Conservation (phyloP, 2,888 invertebrate genomes). For the Chelonus formosanus region DNA sequence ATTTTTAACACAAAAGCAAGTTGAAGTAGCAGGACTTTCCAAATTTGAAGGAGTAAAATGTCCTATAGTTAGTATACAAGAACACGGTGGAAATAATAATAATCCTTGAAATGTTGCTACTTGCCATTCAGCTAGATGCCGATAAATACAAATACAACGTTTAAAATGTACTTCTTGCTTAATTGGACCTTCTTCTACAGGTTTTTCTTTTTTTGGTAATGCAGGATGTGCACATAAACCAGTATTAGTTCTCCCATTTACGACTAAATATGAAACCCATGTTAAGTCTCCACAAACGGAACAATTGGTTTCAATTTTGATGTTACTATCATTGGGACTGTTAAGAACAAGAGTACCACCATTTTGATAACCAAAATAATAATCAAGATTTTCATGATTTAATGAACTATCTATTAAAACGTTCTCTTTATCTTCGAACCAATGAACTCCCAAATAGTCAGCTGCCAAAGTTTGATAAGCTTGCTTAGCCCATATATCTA, state of each 20-base stretch:
- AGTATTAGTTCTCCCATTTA: conserved; percentile 23
- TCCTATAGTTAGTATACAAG: conserved; percentile 54
- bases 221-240: conserved; percentile 31
- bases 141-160: conserved; percentile 21
- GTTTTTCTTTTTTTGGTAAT: conserved; percentile 17
- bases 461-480: conserved; percentile 29
- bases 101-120: conserved; percentile 24
- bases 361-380: conserved; percentile 31
- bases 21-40: conserved; percentile 38
- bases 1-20: conserved; percentile 50
- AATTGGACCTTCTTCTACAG: background rate
- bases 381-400: conserved; percentile 1
- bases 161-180: conserved; percentile 8
- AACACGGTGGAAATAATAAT: conserved; percentile 50
- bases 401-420: background rate
- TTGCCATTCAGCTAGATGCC: conserved; percentile 29
- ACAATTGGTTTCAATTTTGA: conserved; percentile 24
- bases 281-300: conserved; percentile 24
- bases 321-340: conserved; percentile 18
- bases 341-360: conserved; percentile 27
- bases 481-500: conserved; percentile 23
- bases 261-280: conserved; percentile 31
- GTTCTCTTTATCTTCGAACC: conserved; percentile 1
- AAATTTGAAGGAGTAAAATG: conserved; percentile 46
- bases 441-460: conserved; percentile 21